Evolutionary conservation across 2,888 invertebrate genomes (phyloP).

Genomic region (Nineta flava): DNA sequence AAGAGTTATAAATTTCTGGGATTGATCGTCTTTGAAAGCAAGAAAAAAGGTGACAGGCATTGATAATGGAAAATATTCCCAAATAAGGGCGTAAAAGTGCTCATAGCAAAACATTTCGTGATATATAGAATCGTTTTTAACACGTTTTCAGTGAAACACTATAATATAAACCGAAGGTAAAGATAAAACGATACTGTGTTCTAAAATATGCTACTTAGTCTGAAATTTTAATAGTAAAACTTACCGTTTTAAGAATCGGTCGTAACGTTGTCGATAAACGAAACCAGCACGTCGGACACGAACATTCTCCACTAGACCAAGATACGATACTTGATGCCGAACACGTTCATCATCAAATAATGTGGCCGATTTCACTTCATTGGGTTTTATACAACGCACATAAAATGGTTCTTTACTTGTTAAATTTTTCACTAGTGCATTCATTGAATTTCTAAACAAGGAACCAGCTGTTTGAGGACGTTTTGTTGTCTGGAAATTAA

Average conservation of each 20-base stretch:
- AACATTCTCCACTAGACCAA: conserved; percentile 90
- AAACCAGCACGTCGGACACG: conserved; percentile 92
- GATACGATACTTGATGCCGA: conserved; percentile 61
- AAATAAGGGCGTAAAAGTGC: too few relatives aligned
- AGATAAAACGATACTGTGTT: not conserved
- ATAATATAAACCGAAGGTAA: not conserved
- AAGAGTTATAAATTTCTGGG: too few relatives aligned
- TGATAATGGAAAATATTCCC: too few relatives aligned
- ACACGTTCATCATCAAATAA: conserved; percentile 72
- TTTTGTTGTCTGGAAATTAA: conserved; percentile 62
- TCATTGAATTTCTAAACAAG: conserved; percentile 89
- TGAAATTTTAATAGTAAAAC: conserved; percentile 3
- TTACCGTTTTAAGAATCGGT: conserved; percentile 72
- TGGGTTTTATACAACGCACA: conserved; percentile 94
- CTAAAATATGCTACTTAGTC: not conserved
- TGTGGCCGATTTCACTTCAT: conserved; percentile 78
- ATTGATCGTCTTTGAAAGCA: too few relatives aligned
- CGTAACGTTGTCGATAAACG: conserved; percentile 89
- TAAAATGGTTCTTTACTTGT: conserved; percentile 91
- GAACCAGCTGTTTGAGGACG: conserved; percentile 89
- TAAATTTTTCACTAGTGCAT: conserved; percentile 72
- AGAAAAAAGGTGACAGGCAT: too few relatives aligned
- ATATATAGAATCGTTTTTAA: too few relatives aligned
- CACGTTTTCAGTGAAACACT: not conserved
- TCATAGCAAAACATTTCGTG: too few relatives aligned